Evolutionary conservation across 1,140 invertebrate genomes (phyloP), one percentile per base, ranked within the genome.

Genomic region (Hyposmocoma kahamanoa): DNA sequence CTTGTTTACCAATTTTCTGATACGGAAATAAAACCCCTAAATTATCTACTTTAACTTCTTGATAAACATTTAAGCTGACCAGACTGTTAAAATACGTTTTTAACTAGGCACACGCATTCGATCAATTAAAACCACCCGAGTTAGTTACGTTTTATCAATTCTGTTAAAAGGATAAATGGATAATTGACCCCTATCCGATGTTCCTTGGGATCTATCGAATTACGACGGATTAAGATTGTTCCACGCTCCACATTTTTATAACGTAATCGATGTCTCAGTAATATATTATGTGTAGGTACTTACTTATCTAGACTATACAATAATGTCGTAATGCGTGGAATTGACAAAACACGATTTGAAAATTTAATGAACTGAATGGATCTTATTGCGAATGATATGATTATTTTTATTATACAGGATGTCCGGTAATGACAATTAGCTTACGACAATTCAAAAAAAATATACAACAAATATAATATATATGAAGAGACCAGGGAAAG

Each of bases 141-240:
- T 73, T 74, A 56, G 77, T 72, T 80, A 62, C 77, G 72, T 84
- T 84, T 82, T 84, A 84, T 84, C 80, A 84, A 84, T 84, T 84
- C 71, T 63, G 76, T 82, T 84, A 84, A 84, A 79, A 72, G 81
- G 78, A 82, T 84, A 84, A 84, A 82, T 79, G 78, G 76, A 81
- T 77, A 82, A 84, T 84, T 84, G 81, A 81, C 81, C 78, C 78
- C 76, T 72, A 81, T 82, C 63, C 65, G 61, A 79, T 73, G 76
- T 55, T 70, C 74, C 70, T 63, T 62, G n/a, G 54, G 66, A 73
- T 74, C 79, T 78, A 81, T 81, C 64, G 66, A 81, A 83, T 83
- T 79, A 83, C n/a, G 74, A 61, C 58, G 68, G 70, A 78, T 77
- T 73, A 78, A 69, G 67, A 62, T 30, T 55, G 62, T 73, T 68